Evolutionary conservation across 2,797 vertebrate species (phyloP), one percentile per base, ranked within the genome.

Genomic region (Fratercula arctica): DNA sequence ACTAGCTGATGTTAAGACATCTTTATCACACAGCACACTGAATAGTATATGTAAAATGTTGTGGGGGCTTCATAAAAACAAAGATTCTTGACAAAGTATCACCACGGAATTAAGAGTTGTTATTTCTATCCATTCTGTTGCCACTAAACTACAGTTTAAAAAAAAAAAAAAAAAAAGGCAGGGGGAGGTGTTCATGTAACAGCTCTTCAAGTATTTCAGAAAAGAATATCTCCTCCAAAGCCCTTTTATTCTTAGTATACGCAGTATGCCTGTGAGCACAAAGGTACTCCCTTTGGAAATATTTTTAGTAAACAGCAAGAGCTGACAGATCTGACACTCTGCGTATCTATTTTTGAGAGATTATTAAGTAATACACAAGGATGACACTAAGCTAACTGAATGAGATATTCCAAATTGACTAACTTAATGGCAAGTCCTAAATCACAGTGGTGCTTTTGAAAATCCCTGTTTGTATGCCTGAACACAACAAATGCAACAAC

Each of bases 11-110:
- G 19, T 78, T 54, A 48, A 48, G 33, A 74, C 16, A 68, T 50
- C 46, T 85, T 81, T 85, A 86, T 89, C 82, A 80, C 24, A 70
- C 19, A 85, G 31, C 37, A 82, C 0, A 5, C 48, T 51, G 37
- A 75, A 45, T 82, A 63, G 57, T 61, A 68, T 39, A 79, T 4
- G 10, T 76, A 89, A 93, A 94, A 92, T 63, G 35, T 35, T 94
- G 54, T 69, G 74, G 31, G 9, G 31, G 37, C n/a, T 84, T 90
- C 85, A 87, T 31, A 87, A 91, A 95, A 91, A 90, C 45, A 91
- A 89, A 85, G 53, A 53, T 85, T 90, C 86, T 46, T 82, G 28
- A 81, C 72, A 72, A 85, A 87, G 45, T 46, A 25, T 67, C 67
- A 92, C 17, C 70, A 50, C 4, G 63, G 81, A 85, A 76, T n/a